phyloP scores from a whole-genome alignment of 2,888 invertebrate species.

The Leptarthrus brevirostris region DNA sequence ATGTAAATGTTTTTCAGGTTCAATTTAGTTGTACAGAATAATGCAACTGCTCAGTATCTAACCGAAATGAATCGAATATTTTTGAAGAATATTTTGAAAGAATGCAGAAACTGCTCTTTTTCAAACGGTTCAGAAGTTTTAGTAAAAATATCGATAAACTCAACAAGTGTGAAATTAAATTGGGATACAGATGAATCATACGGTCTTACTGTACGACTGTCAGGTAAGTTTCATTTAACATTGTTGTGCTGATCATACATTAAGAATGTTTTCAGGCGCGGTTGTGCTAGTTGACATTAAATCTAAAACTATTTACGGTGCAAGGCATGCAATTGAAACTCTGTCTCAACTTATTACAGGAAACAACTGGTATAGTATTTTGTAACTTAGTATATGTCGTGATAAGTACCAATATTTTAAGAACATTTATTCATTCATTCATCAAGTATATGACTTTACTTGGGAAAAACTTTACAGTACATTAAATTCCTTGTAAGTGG shows the following conservation, averaged over 20 bases:
- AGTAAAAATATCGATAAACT: slow-evolving; percentile 71
- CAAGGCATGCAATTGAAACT: slow-evolving; percentile 81
- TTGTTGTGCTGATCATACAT: not conserved
- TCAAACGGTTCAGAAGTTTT: slow-evolving; percentile 69
- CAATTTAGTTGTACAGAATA: slow-evolving; percentile 7
- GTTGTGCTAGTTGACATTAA: slow-evolving; percentile 70
- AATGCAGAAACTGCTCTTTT: slow-evolving; percentile 71
- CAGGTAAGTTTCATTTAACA: slow-evolving; percentile 65
- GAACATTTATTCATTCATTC: too few species aligned
- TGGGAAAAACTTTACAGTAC: too few species aligned
- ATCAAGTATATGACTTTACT: too few species aligned
- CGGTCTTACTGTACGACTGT: slow-evolving; percentile 70
- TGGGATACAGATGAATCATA: slow-evolving; percentile 81
- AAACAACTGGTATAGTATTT: slow-evolving; percentile 58
- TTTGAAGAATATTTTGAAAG: slow-evolving; percentile 70
- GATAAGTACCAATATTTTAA: too few species aligned
- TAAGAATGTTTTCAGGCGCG: slow-evolving; percentile 65
- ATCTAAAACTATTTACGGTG: slow-evolving; percentile 77
- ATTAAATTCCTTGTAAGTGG: too few species aligned
- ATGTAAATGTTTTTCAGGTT: not conserved
- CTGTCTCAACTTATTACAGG: slow-evolving; percentile 75
- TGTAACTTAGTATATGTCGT: too few species aligned
- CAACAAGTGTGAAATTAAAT: slow-evolving; percentile 69
- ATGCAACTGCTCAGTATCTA: slow-evolving; percentile 6
- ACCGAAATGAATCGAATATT: slow-evolving; percentile 70